Conservation (phyloP, 2,888 invertebrate species). For the Nysson spinosus region DNA sequence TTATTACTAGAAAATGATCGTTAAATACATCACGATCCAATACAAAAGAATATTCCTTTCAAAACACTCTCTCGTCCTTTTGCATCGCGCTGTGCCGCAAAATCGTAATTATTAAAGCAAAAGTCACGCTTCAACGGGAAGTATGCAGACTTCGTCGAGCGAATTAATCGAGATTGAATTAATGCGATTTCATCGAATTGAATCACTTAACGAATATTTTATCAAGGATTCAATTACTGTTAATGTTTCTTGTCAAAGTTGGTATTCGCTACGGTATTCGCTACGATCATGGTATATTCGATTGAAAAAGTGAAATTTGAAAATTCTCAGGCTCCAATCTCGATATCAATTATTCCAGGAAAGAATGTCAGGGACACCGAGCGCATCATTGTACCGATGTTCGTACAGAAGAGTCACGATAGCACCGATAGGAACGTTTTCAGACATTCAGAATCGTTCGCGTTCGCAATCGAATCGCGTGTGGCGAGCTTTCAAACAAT, state of each 20-base stretch:
- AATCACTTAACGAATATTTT: too few relatives aligned
- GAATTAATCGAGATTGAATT: neutral
- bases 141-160: conserved; percentile 44
- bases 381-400: neutral
- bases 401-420: conserved; percentile 7
- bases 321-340: conserved; percentile 10
- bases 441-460: conserved; percentile 11
- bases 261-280: too few relatives aligned
- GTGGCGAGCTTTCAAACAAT: conserved; percentile 19
- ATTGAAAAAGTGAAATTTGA: too few relatives aligned
- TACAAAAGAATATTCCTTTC: neutral
- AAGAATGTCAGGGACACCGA: conserved; percentile 9
- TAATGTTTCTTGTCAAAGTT: too few relatives aligned
- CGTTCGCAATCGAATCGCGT: conserved; percentile 19
- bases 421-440: conserved; percentile 15
- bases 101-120: conserved; percentile 43
- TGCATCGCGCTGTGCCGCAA: conserved; percentile 26
- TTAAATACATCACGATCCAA: too few relatives aligned
- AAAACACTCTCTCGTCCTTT: conserved; percentile 18
- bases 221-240: too few relatives aligned
- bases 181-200: too few relatives aligned
- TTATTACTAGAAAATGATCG: too few relatives aligned
- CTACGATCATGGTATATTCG: too few relatives aligned
- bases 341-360: conserved; percentile 18
- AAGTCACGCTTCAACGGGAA: conserved; percentile 29